Evolutionary conservation across 1,140 invertebrate genomes (phyloP).

Genomic region (Mizuhopecten yessoensis): DNA sequence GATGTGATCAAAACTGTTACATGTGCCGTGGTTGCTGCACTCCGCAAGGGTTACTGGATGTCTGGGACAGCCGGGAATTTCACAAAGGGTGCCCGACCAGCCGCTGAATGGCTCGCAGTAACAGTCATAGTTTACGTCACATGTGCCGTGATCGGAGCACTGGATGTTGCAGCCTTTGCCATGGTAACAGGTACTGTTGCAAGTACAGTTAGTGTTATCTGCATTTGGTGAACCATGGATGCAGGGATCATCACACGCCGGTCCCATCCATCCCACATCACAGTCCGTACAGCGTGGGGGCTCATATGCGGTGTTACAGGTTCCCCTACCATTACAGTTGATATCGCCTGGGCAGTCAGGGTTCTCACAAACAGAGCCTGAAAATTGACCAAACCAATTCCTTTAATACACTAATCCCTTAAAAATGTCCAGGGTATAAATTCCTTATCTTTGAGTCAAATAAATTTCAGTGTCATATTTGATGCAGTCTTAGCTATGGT

Average conservation of each 20-base stretch:
- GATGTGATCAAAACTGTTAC: slow-evolving; percentile 68
- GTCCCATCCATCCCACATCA: slow-evolving; percentile 71
- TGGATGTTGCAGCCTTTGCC: slow-evolving; percentile 75
- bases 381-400: slow-evolving; percentile 44
- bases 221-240: slow-evolving; percentile 67
- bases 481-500: no score
- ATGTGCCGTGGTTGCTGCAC: slow-evolving; percentile 74
- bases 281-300: slow-evolving; percentile 75
- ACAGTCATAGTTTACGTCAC: slow-evolving; percentile 66
- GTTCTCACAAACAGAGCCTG: slow-evolving; percentile 67
- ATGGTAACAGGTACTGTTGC: slow-evolving; percentile 75
- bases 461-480: no score
- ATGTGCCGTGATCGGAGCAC: slow-evolving; percentile 74
- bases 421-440: no score
- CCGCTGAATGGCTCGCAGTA: slow-evolving; percentile 73
- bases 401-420: no score
- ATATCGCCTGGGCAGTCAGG: slow-evolving; percentile 75
- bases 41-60: slow-evolving; percentile 68
- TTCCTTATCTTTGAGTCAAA: no score
- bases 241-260: slow-evolving; percentile 73
- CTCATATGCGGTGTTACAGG: slow-evolving; percentile 67
- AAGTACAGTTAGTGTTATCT: slow-evolving; percentile 67
- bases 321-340: slow-evolving; percentile 70
- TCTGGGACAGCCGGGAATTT: slow-evolving; percentile 75
- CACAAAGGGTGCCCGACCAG: slow-evolving; percentile 73